Percentiles rank a stretch among this genome's conserved stretches.
Evolutionary conservation across 2,888 invertebrate genomes (phyloP).

Genomic region (Serrognathus titanus): DNA sequence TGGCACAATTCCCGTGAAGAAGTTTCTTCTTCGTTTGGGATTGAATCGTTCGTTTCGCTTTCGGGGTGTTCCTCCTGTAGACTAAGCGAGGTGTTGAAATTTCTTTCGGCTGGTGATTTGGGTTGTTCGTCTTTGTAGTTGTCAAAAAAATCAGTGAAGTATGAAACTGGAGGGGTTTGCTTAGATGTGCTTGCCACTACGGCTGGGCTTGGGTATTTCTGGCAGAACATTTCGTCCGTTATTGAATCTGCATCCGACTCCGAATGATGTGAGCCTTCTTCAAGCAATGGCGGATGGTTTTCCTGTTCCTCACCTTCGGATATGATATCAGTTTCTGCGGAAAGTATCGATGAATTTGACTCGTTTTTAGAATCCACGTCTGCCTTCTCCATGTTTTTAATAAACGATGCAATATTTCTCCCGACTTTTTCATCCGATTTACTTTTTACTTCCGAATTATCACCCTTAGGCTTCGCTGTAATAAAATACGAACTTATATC

Average conservation of each 20-base stretch:
- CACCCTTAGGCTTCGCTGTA: conserved; percentile 24
- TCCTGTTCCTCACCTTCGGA: not conserved
- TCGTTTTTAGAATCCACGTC: too few relatives aligned
- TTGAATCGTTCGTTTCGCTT: not conserved
- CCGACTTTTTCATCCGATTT: not conserved
- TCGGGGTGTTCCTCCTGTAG: conserved; percentile 23
- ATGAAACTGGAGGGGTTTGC: not conserved
- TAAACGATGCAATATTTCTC: conserved; percentile 35
- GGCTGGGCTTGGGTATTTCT: not conserved
- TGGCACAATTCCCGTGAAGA: conserved; percentile 56
- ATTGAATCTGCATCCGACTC: conserved; percentile 27
- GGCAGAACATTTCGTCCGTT: conserved; percentile 4
- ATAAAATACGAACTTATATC: conserved; percentile 60
- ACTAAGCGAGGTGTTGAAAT: conserved; percentile 38
- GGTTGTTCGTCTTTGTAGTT: conserved; percentile 8
- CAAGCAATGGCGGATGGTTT: not conserved
- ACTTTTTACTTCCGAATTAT: too few relatives aligned
- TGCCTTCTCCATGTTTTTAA: conserved; percentile 19
- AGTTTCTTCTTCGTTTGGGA: conserved; percentile 31
- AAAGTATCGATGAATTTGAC: too few relatives aligned
- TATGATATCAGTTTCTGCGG: too few relatives aligned
- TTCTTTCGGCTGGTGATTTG: conserved; percentile 19
- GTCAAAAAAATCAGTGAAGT: conserved; percentile 9
- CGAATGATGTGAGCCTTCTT: conserved; percentile 7
- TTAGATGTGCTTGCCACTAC: conserved; percentile 4